Percentiles rank a stretch among this genome's conserved stretches.
Evolutionary conservation across 1,140 invertebrate species (phyloP).

Genomic region (Schmidtea mediterranea): DNA sequence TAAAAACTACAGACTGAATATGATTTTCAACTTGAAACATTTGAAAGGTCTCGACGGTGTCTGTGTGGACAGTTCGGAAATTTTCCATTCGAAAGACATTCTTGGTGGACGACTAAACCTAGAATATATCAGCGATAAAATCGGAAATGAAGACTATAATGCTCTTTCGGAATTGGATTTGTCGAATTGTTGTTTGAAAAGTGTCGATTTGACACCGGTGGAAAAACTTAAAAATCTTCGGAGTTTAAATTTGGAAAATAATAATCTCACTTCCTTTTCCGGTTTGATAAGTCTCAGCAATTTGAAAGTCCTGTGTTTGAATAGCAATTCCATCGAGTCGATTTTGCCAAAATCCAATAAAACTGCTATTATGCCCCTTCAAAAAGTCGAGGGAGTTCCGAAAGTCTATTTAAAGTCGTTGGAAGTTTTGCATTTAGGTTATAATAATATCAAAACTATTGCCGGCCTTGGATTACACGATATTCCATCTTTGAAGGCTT

Average conservation of each 20-base stretch:
- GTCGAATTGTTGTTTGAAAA: constrained; percentile 17
- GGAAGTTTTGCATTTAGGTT: constrained; percentile 26
- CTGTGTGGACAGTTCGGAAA: constrained; percentile 22
- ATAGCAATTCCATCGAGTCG: constrained; percentile 25
- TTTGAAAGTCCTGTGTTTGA: constrained; percentile 24
- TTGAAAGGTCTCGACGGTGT: constrained; percentile 23
- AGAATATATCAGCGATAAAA: constrained; percentile 24
- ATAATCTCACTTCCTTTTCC: constrained; percentile 23
- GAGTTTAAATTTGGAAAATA: constrained; percentile 27
- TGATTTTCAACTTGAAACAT: constrained; percentile 23
- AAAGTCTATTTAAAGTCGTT: constrained; percentile 18
- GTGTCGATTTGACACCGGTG: constrained; percentile 19
- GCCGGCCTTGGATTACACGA: constrained; percentile 16
- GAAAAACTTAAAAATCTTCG: constrained; percentile 19
- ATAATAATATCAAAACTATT: constrained; percentile 24
- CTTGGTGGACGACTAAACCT: constrained; percentile 24
- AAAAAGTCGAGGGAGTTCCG: constrained; percentile 7
- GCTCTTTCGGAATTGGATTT: constrained; percentile 22
- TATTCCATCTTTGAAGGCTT: constrained; percentile 19
- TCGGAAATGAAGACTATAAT: constrained; percentile 18
- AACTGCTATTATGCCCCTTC: constrained; percentile 2
- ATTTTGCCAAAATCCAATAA: constrained; percentile 16
- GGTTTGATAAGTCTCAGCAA: constrained; percentile 21
- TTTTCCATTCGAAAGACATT: constrained; percentile 18
- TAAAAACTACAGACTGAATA: constrained; percentile 24